Percentiles rank a stretch among this genome's conserved stretches.
Conservation (phyloP, 1,140 invertebrate genomes). For the Drosophila athabasca region DNA sequence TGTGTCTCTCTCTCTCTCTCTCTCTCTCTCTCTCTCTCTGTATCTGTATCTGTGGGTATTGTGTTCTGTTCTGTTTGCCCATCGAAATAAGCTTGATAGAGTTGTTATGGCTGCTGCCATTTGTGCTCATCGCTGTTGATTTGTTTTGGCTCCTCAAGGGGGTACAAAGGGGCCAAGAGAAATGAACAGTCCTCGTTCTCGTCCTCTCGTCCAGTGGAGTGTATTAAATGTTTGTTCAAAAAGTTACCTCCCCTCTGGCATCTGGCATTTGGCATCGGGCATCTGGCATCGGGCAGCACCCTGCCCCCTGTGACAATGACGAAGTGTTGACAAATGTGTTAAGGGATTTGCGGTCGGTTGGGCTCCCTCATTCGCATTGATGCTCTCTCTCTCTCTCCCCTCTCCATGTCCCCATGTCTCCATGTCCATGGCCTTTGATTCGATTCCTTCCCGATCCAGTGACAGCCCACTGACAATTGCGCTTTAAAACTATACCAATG, state of each 20-base stretch:
- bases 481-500: conserved; percentile 21
- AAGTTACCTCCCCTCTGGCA: conserved; percentile 6
- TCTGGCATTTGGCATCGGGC: too few relatives aligned
- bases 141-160: conserved; percentile 65
- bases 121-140: conserved; percentile 77
- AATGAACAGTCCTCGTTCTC: neutral
- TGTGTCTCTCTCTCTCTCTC: neutral
- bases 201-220: conserved; percentile 51
- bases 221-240: conserved; percentile 75
- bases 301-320: conserved; percentile 67
- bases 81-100: conserved; percentile 81
- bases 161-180: conserved; percentile 33
- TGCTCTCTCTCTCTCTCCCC: conserved; percentile 44
- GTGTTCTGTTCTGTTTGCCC: conserved; percentile 58
- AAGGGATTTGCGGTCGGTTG: conserved; percentile 79
- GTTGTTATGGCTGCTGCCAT: conserved; percentile 76
- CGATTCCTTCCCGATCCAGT: too few relatives aligned
- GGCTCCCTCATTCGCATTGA: conserved; percentile 52
- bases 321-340: conserved; percentile 83
- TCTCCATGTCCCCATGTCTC: conserved; percentile 55
- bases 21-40: neutral
- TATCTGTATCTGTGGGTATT: neutral
- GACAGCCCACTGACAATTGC: neutral
- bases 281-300: neutral
- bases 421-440: conserved; percentile 70